Percentiles rank a stretch among this genome's conserved stretches.
Evolutionary conservation across 2,797 vertebrate genomes (phyloP).

Genomic region (Furcifer pardalis): DNA sequence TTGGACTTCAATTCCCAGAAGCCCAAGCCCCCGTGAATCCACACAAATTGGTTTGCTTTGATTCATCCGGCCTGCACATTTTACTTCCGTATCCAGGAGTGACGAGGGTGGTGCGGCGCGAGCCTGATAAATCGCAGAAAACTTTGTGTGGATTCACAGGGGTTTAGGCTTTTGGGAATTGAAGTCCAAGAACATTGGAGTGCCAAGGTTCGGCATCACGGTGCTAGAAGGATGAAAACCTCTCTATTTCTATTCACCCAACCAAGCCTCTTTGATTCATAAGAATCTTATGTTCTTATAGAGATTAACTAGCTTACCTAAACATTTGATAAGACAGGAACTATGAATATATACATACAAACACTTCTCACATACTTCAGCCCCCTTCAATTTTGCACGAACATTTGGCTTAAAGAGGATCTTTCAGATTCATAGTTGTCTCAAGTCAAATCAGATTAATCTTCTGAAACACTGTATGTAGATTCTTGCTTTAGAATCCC

Average conservation of each 20-base stretch:
- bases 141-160: too few species aligned
- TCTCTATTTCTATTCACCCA: background rate
- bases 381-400: background rate
- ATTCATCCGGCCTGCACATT: too few species aligned
- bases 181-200: too few species aligned
- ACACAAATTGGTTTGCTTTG: too few species aligned
- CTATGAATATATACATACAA: background rate
- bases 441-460: background rate
- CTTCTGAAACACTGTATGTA: background rate
- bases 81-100: too few species aligned
- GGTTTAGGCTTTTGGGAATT: too few species aligned
- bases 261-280: background rate
- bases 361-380: background rate
- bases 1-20: too few species aligned
- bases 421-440: background rate
- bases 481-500: background rate
- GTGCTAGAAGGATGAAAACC: background rate
- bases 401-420: too few species aligned
- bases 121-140: too few species aligned
- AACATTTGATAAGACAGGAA: background rate
- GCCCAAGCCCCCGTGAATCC: too few species aligned
- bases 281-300: background rate
- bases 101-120: too few species aligned
- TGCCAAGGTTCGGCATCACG: too few species aligned
- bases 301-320: background rate